Percentiles rank a stretch among this genome's conserved stretches.
phyloP scores from a whole-genome alignment of 53 echinoderm and acorn worm genomes.

The Stichopus horrens region DNA sequence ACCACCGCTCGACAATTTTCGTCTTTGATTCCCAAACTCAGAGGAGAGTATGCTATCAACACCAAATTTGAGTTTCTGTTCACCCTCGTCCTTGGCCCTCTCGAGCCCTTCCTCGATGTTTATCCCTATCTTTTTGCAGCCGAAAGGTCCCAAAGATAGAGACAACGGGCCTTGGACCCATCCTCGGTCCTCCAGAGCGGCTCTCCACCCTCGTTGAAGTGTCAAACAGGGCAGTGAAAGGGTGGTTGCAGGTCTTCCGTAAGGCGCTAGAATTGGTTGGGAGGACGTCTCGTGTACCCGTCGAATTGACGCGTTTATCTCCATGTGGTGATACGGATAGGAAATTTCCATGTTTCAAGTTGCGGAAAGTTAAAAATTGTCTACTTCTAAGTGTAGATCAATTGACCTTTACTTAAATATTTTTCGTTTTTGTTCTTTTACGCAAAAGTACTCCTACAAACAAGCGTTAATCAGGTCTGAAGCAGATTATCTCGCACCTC shows the following conservation, averaged over 20 bases:
- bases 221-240: neutral
- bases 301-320: slow-evolving; percentile 5
- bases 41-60: slow-evolving; percentile 31
- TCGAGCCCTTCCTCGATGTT: slow-evolving; percentile 23
- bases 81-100: neutral
- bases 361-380: neutral
- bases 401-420: too few relatives aligned
- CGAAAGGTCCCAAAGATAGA: neutral
- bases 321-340: slow-evolving; percentile 26
- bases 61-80: slow-evolving; percentile 30
- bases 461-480: too few relatives aligned
- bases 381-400: too few relatives aligned
- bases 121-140: neutral
- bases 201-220: slow-evolving; percentile 9
- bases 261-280: neutral
- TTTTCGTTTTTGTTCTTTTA: too few relatives aligned
- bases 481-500: too few relatives aligned
- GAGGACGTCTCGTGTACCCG: slow-evolving; percentile 2
- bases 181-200: slow-evolving; percentile 4
- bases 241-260: neutral
- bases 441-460: too few relatives aligned
- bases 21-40: neutral
- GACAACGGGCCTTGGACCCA: slow-evolving; percentile 14
- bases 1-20: slow-evolving; percentile 3
- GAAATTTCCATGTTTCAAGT: slow-evolving; percentile 15